Conservation (phyloP, 2,888 invertebrate genomes). For the Allolobophora icterica region DNA sequence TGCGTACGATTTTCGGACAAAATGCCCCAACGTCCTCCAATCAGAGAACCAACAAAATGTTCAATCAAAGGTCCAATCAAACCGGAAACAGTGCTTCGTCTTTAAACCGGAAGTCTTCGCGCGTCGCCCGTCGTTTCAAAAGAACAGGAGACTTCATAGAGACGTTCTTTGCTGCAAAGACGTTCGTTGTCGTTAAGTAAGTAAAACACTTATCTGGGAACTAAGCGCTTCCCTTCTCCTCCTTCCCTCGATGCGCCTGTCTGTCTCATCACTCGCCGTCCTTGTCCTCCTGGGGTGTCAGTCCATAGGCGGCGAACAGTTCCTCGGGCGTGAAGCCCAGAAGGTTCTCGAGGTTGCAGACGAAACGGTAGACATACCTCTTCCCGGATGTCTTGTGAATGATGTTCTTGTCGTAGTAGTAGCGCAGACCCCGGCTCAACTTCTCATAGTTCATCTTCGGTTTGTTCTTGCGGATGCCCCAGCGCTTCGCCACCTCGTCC, state of each 20-base stretch:
- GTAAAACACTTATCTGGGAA: background rate
- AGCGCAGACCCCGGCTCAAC: conserved; percentile 90
- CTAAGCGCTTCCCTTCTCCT: too few species aligned
- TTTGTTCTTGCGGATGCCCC: conserved; percentile 65
- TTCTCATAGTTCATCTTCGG: conserved; percentile 96
- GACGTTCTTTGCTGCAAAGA: background rate
- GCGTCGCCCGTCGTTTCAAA: background rate
- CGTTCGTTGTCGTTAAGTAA: conserved; percentile 2
- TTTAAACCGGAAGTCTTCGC: background rate
- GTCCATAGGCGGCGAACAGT: conserved; percentile 75
- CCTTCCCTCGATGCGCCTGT: background rate
- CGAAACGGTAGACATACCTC: conserved; percentile 97
- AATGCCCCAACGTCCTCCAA: background rate
- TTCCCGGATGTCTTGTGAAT: conserved; percentile 99
- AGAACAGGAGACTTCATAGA: background rate
- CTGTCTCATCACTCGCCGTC: conserved; percentile 53
- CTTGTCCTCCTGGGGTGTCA: conserved; percentile 64
- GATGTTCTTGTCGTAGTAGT: conserved; percentile 98
- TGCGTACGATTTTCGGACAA: background rate
- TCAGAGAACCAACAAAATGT: background rate
- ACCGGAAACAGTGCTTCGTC: background rate
- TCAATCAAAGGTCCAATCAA: background rate
- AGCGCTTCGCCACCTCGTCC: conserved; percentile 77
- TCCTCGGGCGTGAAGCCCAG: conserved; percentile 96
- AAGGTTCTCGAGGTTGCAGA: conserved; percentile 92